Evolutionary conservation across 2,888 invertebrate species (phyloP).

Genomic region (Athalia rosae): DNA sequence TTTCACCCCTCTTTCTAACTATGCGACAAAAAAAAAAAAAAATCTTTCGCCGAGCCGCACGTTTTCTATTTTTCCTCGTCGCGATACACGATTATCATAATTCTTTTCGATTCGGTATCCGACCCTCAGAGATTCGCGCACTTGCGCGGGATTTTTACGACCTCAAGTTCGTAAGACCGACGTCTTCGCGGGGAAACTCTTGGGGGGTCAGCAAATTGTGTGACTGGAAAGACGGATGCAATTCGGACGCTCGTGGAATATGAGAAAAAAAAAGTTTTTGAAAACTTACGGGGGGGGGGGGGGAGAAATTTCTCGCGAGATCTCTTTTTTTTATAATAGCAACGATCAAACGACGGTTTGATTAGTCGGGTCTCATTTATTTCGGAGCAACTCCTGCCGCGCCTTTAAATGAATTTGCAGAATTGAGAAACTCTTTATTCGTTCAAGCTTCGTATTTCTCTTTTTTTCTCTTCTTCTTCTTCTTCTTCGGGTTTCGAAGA

Average conservation of each 20-base stretch:
- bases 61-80: not conserved
- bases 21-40: too few species aligned
- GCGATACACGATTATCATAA: not conserved
- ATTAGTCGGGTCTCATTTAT: too few species aligned
- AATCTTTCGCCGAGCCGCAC: too few species aligned
- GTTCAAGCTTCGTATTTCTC: constrained; percentile 4
- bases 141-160: constrained; percentile 39
- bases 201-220: constrained; percentile 39
- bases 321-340: too few species aligned
- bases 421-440: too few species aligned
- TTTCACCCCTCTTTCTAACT: constrained; percentile 20
- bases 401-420: too few species aligned
- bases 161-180: constrained; percentile 16
- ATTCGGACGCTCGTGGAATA: not conserved
- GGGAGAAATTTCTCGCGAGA: too few species aligned
- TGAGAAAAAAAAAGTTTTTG: not conserved
- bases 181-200: constrained; percentile 3
- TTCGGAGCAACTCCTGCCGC: too few species aligned
- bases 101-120: too few species aligned
- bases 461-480: not conserved
- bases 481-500: not conserved
- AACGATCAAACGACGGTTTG: too few species aligned
- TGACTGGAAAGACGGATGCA: not conserved
- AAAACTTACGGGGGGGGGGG: too few species aligned
- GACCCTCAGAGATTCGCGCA: too few species aligned